Conservation (phyloP, 2,888 invertebrate genomes). For the Mycalesis mineus region DNA sequence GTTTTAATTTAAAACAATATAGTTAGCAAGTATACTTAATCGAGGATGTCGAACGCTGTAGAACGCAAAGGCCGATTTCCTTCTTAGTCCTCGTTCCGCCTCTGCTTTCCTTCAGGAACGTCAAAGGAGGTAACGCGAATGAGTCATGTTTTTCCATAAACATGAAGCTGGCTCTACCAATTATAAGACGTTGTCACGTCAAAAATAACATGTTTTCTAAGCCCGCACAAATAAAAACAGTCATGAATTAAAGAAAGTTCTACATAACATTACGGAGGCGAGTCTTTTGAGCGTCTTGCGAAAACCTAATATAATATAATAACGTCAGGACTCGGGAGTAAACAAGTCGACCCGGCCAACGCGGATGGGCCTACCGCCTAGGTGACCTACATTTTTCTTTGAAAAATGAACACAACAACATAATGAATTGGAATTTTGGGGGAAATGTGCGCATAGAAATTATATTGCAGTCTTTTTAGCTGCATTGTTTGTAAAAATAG, state of each 20-base stretch:
- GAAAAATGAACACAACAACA: slow-evolving; percentile 14
- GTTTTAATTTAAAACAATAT: too few species aligned
- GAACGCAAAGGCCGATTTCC: too few species aligned
- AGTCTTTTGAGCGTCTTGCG: slow-evolving; percentile 1
- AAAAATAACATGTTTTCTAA: too few species aligned
- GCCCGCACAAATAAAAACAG: background rate
- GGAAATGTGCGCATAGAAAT: slow-evolving; percentile 14
- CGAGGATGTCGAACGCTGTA: too few species aligned
- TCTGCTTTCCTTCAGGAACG: too few species aligned
- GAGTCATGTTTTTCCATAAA: too few species aligned
- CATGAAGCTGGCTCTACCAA: too few species aligned
- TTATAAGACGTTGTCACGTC: background rate
- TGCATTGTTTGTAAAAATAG: background rate
- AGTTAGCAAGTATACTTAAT: too few species aligned
- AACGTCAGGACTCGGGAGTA: too few species aligned
- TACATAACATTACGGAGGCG: background rate
- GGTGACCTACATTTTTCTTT: slow-evolving; percentile 22
- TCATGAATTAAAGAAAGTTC: background rate
- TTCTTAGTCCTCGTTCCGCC: too few species aligned
- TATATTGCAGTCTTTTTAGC: slow-evolving; percentile 1
- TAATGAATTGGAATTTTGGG: slow-evolving; percentile 24
- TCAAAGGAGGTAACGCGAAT: too few species aligned
- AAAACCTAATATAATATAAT: slow-evolving; percentile 20
- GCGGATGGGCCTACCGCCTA: slow-evolving; percentile 18
- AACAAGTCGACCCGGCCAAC: slow-evolving; percentile 14